Evolutionary conservation across 2,888 invertebrate species (phyloP).

Genomic region (Nipponacmea schrenckii): DNA sequence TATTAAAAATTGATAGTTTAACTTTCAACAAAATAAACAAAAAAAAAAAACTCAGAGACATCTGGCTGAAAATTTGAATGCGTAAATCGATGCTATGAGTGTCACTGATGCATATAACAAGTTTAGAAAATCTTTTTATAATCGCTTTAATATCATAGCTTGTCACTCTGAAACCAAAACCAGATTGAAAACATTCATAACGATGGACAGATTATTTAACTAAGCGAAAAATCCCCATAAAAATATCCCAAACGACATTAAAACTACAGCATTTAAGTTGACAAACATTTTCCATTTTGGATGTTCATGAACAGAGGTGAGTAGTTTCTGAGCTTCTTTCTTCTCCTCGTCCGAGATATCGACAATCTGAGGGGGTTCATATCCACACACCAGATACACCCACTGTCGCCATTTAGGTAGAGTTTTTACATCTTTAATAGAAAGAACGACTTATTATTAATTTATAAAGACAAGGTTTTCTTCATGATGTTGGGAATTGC

Average conservation of each 20-base stretch:
- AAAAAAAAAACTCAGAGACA: no score
- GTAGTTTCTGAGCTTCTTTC: conserved; percentile 30
- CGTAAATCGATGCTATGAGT: no score
- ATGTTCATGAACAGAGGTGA: conserved; percentile 49
- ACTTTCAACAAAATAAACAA: no score
- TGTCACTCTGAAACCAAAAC: no score
- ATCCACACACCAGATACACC: conserved; percentile 48
- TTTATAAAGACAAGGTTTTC: neutral
- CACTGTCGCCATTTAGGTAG: conserved; percentile 41
- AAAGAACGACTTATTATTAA: neutral
- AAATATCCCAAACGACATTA: conserved; percentile 51
- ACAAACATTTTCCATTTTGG: conserved; percentile 50
- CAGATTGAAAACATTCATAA: no score
- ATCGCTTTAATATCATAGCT: no score
- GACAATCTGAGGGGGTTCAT: conserved; percentile 41
- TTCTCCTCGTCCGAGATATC: conserved; percentile 42
- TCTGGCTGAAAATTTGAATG: no score
- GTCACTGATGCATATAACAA: no score
- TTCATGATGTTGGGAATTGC: no score
- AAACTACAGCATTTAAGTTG: conserved; percentile 49
- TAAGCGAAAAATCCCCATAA: conserved; percentile 51
- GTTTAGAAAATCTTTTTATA: no score
- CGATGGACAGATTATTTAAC: no score
- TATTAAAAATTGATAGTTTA: no score
- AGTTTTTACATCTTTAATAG: conserved; percentile 23